Conservation (phyloP, 2,797 vertebrate species). For the Cossypha niveicapilla region DNA sequence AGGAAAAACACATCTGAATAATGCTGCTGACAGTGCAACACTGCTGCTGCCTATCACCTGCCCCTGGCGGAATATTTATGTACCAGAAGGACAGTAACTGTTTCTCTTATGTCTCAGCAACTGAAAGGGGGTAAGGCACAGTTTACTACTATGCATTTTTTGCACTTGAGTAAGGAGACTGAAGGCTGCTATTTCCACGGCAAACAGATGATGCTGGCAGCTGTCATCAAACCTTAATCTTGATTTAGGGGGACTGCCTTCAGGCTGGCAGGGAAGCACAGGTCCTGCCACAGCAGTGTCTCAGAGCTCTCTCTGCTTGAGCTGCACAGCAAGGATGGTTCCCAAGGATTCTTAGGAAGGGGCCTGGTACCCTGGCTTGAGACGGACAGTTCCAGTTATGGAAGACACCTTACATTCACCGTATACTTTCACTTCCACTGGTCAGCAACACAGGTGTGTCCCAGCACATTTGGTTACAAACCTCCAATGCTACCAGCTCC, state of each 20-base stretch:
- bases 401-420: background rate
- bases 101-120: background rate
- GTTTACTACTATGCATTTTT: background rate
- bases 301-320: background rate
- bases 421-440: background rate
- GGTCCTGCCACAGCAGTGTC: background rate
- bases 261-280: background rate
- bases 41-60: background rate
- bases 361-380: background rate
- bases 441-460: accelerated
- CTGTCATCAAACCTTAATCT: background rate
- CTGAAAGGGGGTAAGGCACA: background rate
- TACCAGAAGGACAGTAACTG: background rate
- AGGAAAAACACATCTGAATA: background rate
- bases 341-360: background rate
- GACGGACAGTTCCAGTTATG: accelerated
- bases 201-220: background rate
- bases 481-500: background rate
- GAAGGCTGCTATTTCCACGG: background rate
- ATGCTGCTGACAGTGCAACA: background rate
- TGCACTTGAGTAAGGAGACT: background rate
- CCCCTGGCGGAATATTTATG: background rate
- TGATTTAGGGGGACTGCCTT: background rate
- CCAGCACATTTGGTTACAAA: background rate
- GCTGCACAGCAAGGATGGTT: accelerated